phyloP scores from a whole-genome alignment of 2,888 invertebrate species.

The Cyaniris semiargus region DNA sequence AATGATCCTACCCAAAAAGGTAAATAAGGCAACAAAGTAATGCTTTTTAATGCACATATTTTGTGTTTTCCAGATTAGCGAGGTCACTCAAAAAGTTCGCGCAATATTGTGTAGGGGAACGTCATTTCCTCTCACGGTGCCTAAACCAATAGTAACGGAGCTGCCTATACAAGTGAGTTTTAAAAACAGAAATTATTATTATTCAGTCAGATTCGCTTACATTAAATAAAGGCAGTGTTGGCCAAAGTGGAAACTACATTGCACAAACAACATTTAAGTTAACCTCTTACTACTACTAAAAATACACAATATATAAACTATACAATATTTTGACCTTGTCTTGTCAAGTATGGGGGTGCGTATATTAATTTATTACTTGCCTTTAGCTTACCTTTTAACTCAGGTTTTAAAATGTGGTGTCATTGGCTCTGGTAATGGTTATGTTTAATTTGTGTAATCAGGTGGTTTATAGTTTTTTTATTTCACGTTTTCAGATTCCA shows the following conservation, averaged over 20 bases:
- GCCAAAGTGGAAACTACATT: no score
- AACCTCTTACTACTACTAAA: no score
- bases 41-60: neutral
- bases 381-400: no score
- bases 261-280: no score
- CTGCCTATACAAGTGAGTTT: conserved; percentile 82
- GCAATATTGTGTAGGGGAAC: conserved; percentile 94
- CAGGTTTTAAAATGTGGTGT: no score
- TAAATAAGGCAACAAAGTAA: neutral
- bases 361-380: no score
- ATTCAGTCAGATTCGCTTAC: neutral
- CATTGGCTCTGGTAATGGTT: neutral
- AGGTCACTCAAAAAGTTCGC: conserved; percentile 87
- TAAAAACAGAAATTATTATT: neutral
- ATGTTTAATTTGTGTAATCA: neutral
- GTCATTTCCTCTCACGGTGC: conserved; percentile 91
- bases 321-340: no score
- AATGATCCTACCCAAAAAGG: no score
- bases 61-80: conserved; percentile 81
- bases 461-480: neutral
- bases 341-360: no score
- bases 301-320: no score
- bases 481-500: conserved; percentile 84
- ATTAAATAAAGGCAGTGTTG: no score
- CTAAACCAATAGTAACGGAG: conserved; percentile 90